Evolutionary conservation across 1,140 invertebrate species (phyloP).

Genomic region (Battus philenor): DNA sequence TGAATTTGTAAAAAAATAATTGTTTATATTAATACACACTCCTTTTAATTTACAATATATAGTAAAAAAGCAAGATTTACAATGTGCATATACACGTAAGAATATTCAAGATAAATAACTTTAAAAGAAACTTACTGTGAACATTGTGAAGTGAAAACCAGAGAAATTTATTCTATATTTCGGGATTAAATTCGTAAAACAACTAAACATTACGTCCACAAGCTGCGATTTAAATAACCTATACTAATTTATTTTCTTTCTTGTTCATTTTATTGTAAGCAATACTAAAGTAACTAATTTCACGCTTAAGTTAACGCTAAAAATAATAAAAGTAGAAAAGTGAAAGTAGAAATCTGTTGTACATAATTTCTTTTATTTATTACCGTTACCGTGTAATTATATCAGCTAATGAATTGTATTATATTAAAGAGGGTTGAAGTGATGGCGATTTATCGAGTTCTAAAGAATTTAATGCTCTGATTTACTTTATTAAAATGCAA

Average conservation of each 20-base stretch:
- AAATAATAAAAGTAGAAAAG: slow-evolving; percentile 35
- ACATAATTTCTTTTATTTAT: slow-evolving; percentile 18
- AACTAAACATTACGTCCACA: slow-evolving; percentile 16
- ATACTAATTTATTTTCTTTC: slow-evolving; percentile 21
- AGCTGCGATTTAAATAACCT: slow-evolving; percentile 39
- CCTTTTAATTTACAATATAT: too few relatives aligned
- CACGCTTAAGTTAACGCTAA: slow-evolving; percentile 42
- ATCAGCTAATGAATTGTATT: too few relatives aligned
- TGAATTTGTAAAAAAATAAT: background rate
- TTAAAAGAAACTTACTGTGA: slow-evolving; percentile 16
- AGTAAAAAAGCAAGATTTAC: too few relatives aligned
- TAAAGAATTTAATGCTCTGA: too few relatives aligned
- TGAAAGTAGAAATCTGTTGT: slow-evolving; percentile 43
- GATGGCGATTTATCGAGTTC: too few relatives aligned
- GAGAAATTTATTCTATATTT: slow-evolving; percentile 1
- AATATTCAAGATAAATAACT: too few relatives aligned
- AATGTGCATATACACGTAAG: too few relatives aligned
- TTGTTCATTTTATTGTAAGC: slow-evolving; percentile 27
- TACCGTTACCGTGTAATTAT: background rate
- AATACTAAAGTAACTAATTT: slow-evolving; percentile 41
- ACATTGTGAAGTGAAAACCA: slow-evolving; percentile 9
- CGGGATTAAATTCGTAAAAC: background rate
- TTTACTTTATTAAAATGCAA: too few relatives aligned
- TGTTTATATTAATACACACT: background rate
- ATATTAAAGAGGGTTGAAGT: too few relatives aligned